A percentile compares a stretch with the other conserved stretches of the same genome.
Evolutionary conservation across 2,113 vertebrate genomes (phyloP).

Genomic region (Oryzias celebensis): DNA sequence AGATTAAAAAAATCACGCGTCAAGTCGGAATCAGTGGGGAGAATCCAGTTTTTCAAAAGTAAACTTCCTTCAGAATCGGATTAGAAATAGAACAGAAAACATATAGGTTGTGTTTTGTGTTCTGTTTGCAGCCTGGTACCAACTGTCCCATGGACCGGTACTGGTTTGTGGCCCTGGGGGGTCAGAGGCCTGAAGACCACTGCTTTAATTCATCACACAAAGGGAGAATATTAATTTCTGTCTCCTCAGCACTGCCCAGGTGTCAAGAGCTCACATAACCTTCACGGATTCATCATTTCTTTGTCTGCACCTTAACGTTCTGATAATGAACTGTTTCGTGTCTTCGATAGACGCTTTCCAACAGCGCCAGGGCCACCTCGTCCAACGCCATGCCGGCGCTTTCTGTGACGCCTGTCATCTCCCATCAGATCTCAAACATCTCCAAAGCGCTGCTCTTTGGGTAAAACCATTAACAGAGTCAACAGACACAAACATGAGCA

Average conservation of each 20-base stretch:
- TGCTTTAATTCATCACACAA: no score
- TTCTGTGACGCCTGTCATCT: constrained; percentile 60
- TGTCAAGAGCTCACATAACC: constrained; percentile 16
- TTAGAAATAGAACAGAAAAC: no score
- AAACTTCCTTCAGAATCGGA: no score
- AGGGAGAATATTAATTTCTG: not conserved
- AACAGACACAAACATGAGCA: constrained; percentile 63
- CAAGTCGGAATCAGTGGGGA: no score
- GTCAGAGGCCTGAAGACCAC: no score
- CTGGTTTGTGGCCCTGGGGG: no score
- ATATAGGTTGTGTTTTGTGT: no score
- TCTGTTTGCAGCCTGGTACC: no score
- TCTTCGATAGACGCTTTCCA: constrained; percentile 46
- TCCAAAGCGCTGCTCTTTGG: constrained; percentile 70
- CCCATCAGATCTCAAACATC: constrained; percentile 62
- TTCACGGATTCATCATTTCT: constrained; percentile 3
- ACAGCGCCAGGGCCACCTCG: constrained; percentile 34
- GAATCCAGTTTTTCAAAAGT: no score
- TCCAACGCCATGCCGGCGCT: constrained; percentile 32
- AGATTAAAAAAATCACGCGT: no score
- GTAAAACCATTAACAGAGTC: constrained; percentile 67
- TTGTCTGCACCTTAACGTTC: constrained; percentile 6
- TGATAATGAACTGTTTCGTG: constrained; percentile 40
- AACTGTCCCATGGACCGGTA: no score
- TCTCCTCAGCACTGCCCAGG: not conserved